Conservation (phyloP, 1,140 invertebrate species). For the Bombus fervidus region DNA sequence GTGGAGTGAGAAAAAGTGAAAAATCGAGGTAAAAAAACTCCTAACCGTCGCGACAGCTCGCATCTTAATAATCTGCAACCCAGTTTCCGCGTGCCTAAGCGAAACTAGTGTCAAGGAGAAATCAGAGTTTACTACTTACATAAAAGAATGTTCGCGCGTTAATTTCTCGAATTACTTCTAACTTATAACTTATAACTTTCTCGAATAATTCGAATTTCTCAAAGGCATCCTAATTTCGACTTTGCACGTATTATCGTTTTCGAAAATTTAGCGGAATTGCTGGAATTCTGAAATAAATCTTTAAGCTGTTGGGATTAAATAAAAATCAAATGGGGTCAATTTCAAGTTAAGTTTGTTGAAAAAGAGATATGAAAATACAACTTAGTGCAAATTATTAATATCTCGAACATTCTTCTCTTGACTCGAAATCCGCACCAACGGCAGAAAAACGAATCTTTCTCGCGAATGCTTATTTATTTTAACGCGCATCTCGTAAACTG, state of each 20-base stretch:
- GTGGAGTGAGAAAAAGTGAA: neutral
- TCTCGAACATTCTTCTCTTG: neutral
- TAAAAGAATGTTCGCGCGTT: neutral
- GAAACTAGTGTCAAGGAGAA: neutral
- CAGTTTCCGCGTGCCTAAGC: constrained; percentile 22
- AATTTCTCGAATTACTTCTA: neutral
- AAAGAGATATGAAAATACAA: neutral
- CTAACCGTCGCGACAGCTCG: constrained; percentile 18
- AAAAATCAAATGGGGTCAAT: too few relatives aligned
- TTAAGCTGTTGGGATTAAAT: too few relatives aligned
- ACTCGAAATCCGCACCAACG: neutral
- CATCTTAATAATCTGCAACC: constrained; percentile 49
- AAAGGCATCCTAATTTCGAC: too few relatives aligned
- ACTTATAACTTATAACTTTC: too few relatives aligned
- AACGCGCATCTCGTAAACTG: neutral
- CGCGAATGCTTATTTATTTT: neutral
- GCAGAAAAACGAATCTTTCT: neutral
- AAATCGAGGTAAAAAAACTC: constrained; percentile 42
- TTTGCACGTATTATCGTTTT: too few relatives aligned
- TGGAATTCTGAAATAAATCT: too few relatives aligned
- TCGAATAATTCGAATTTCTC: neutral
- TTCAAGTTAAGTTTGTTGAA: too few relatives aligned
- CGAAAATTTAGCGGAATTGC: too few relatives aligned
- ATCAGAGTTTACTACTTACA: neutral
- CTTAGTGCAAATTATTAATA: neutral